Base-by-base conservation (phyloP, 2,797 vertebrate species). In the Alfaro cultratus region DNA sequence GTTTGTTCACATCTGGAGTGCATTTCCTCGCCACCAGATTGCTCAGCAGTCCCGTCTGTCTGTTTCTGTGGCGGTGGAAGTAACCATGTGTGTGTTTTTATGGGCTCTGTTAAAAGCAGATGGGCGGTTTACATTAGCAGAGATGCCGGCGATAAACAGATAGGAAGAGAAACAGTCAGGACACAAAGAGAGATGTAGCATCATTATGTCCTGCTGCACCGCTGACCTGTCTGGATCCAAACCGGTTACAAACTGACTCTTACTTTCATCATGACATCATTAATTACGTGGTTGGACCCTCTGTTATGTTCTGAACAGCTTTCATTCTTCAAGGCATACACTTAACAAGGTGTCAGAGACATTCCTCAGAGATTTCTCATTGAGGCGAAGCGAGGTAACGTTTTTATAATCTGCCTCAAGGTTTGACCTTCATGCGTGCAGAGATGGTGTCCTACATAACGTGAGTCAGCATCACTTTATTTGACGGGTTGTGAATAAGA, bases 1-100 rank as follows among this genome's bases (percentile, higher is more conserved):
- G 92, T 95, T 94, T 92, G 89, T 88, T 87, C 89, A 95, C 95
- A 96, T 96, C 95, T 96, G 95, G 94, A 94, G 88, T 81, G 87
- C 49, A 93, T 96, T 95, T 95, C 49, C 85, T 83, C 41, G 77
- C 83, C 89, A 93, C 88, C 88, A 91, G 84, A 92, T 84, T 74
- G 85, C 74, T 79, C 83, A 81, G 79, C 74, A 74, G 55, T 76
- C 75, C 79, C 79, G 64, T 75, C 77, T 83, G 80, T 86, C 57
- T 11, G 15, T 83, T 80, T 86, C 53, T 55, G 15, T 75, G 73
- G 71, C 67, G 73, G 80, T 87, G 87, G 87, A 91, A 84, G 84
- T 73, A 75, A 80, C 87, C 84, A n/a, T 80, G 83, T 76, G 75
- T 82, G n/a, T 45, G 53, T 49, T 83, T 89, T 84, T 88, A 81